Conservation (phyloP, 2,888 invertebrate species). For the Meloe dianella region DNA sequence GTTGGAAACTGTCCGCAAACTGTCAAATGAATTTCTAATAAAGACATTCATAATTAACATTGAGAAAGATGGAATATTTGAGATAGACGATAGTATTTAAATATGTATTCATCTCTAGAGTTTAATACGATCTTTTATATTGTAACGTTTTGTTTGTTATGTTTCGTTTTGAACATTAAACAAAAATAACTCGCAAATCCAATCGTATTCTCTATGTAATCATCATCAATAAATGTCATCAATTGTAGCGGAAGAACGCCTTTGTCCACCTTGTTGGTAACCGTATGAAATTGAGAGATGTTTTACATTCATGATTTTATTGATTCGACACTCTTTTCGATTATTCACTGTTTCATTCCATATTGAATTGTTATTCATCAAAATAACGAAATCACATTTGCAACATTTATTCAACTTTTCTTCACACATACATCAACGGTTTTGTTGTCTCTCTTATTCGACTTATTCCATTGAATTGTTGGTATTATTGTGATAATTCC, state of each 20-base stretch:
- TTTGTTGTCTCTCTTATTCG: too few relatives aligned
- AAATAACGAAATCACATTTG: background rate
- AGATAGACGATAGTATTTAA: background rate
- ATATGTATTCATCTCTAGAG: background rate
- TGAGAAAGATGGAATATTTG: background rate
- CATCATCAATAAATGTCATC: too few relatives aligned
- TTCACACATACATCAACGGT: too few relatives aligned
- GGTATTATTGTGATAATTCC: too few relatives aligned
- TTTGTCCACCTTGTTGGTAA: too few relatives aligned
- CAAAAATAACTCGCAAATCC: too few relatives aligned
- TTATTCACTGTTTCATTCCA: background rate
- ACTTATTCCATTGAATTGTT: too few relatives aligned
- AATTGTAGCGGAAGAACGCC: too few relatives aligned
- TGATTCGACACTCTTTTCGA: background rate
- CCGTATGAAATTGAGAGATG: too few relatives aligned
- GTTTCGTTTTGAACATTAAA: too few relatives aligned
- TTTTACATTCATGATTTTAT: background rate
- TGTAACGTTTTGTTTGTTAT: background rate
- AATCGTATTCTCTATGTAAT: too few relatives aligned
- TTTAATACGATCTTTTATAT: background rate
- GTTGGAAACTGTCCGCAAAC: background rate
- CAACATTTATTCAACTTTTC: too few relatives aligned
- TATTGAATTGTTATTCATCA: background rate
- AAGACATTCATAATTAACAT: background rate
- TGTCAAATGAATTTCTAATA: constrained; percentile 5